These are phyloP conservation scores for Phataginus tetradactyla DNA, from an alignment of 2,797 vertebrate species.

Conservation along the genomic window DNA sequence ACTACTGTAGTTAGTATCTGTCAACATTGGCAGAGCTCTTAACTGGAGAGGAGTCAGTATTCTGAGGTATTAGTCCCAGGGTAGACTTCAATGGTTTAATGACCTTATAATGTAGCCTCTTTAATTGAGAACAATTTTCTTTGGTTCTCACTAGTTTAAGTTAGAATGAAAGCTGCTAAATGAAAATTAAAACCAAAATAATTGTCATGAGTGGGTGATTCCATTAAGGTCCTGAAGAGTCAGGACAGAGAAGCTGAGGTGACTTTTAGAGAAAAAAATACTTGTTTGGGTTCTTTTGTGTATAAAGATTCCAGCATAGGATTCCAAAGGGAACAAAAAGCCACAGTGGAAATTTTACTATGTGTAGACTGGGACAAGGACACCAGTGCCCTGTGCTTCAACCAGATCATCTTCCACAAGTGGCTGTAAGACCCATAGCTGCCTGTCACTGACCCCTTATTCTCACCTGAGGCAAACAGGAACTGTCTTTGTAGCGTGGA, in stretches of 20 bases:
- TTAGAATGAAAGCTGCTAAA: background rate
- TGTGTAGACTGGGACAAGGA: background rate
- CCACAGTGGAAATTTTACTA: background rate
- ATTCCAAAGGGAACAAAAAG: slow-evolving; percentile 3
- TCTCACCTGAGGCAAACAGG: background rate
- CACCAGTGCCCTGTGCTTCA: background rate
- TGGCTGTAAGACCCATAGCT: background rate
- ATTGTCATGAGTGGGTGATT: background rate
- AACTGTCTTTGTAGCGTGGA: background rate
- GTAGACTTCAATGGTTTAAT: background rate
- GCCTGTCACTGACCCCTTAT: background rate
- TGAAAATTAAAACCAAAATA: slow-evolving; percentile 56
- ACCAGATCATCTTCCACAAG: background rate
- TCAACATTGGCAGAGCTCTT: background rate
- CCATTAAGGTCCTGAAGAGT: background rate
- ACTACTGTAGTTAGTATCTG: no score
- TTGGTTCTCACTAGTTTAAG: slow-evolving; percentile 37
- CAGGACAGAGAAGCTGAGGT: background rate
- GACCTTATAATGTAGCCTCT: background rate
- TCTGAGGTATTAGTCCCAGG: background rate
- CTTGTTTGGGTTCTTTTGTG: background rate
- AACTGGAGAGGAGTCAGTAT: background rate
- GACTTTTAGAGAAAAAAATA: slow-evolving; percentile 50
- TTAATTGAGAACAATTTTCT: slow-evolving; percentile 50
- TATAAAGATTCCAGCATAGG: background rate